Evolutionary conservation across 2,888 invertebrate genomes (phyloP), one percentile per base, ranked within the genome.

Genomic region (Cosmopolites sordidus): DNA sequence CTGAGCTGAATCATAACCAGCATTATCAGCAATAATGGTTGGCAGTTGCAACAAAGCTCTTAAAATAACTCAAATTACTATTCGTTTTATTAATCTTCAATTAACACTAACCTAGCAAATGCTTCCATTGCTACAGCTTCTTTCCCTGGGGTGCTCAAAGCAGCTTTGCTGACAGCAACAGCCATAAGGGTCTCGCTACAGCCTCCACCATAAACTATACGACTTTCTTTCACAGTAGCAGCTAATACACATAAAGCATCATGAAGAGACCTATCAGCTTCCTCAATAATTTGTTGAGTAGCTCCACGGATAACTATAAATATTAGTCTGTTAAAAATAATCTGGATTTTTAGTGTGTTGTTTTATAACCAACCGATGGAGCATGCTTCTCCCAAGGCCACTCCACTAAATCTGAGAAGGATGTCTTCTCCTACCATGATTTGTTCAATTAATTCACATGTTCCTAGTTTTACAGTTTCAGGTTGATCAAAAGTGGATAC

Each of bases 351-450:
- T 14, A n/a, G 15, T 37, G 15, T 14, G 9, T 8, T 15, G 8
- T 16, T 16, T 41, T 5, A 8, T 38, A 15, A 27, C n/a, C 37
- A 45, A 54, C 50, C 57, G 39, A 99, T 84, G 0, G 96, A 94
- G 74, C 99, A 99, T 8, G 99, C 99, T 71, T 99, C 91, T 16
- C 99, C 98, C 58, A 95, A 75, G 60, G 89, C 86, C 12, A 97
- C 96, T 43, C 96, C 97, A 39, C 92, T 89, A 78, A 99, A 98
- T 60, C 94, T 89, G 62, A 99, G 78, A 43, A 99, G 78, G 50
- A 87, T 88, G 69, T 99, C 99, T 73, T 99, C 99, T 17, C 99
- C 99, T 66, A 99, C 93, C 85, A 98, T 89, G n/a, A 94, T 85
- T 81, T 97, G 94, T 73, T 99, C 97, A 69, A 99, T 98, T 22